Conservation (phyloP, 2,797 vertebrate species). For the Sebastes cheni region DNA sequence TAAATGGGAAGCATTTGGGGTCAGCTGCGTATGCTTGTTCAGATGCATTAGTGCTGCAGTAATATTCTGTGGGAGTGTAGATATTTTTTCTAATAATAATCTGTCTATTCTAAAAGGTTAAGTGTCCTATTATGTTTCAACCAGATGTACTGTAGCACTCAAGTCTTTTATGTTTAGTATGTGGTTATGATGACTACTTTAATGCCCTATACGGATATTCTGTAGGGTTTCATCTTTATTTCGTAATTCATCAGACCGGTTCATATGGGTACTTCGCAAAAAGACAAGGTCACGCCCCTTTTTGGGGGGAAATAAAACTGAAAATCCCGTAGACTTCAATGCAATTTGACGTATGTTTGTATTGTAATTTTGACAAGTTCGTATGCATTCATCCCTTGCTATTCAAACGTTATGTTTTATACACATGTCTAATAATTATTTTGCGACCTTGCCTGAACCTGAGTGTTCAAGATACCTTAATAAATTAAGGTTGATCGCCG, state of each 20-base stretch:
- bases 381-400: too few species aligned
- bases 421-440: too few species aligned
- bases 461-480: too few species aligned
- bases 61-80: not conserved
- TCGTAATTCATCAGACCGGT: not conserved
- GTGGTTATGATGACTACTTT: not conserved
- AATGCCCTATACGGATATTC: not conserved
- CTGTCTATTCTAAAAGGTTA: conserved; percentile 14
- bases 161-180: not conserved
- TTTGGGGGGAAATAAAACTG: too few species aligned
- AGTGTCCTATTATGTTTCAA: not conserved
- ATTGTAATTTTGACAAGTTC: too few species aligned
- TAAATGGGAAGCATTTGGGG: not conserved
- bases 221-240: not conserved
- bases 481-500: too few species aligned
- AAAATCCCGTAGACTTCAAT: too few species aligned
- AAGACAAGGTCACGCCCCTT: too few species aligned
- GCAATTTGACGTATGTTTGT: too few species aligned
- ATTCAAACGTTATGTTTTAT: too few species aligned
- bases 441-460: too few species aligned
- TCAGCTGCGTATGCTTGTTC: not conserved
- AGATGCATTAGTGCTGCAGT: not conserved
- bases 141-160: not conserved
- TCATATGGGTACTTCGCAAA: too few species aligned
- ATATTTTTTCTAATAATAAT: not conserved